phyloP scores from a whole-genome alignment of 1,140 invertebrate species.

The Pseudomyrmex pallidus region DNA sequence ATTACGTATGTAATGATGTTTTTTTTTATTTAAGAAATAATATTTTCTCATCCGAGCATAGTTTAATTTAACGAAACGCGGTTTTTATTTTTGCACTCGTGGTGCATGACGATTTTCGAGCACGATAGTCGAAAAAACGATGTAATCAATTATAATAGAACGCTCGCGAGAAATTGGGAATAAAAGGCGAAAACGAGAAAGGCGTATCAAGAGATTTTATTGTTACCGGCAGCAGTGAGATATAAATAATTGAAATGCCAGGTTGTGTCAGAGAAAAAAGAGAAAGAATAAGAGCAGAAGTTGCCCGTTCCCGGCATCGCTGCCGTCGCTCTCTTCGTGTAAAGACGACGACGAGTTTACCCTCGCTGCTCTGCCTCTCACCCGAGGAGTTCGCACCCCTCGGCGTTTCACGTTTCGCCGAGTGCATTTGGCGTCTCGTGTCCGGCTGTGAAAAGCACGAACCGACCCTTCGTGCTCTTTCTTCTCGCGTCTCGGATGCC shows the following conservation, averaged over 20 bases:
- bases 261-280: slow-evolving; percentile 12
- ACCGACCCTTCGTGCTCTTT: slow-evolving; percentile 37
- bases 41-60: too few species aligned
- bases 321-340: slow-evolving; percentile 1
- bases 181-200: slow-evolving; percentile 26
- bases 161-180: neutral
- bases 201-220: slow-evolving; percentile 28
- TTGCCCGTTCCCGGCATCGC: neutral
- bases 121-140: neutral
- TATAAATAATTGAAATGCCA: slow-evolving; percentile 62
- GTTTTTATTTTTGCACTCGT: neutral
- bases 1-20: too few species aligned
- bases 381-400: slow-evolving; percentile 3
- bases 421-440: slow-evolving; percentile 62
- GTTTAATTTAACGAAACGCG: too few species aligned
- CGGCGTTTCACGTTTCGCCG: slow-evolving; percentile 58
- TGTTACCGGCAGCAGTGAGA: slow-evolving; percentile 30
- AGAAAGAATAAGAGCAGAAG: slow-evolving; percentile 23
- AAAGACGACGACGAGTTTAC: neutral
- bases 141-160: neutral
- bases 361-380: too few species aligned
- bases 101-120: neutral
- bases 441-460: slow-evolving; percentile 60
- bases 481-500: slow-evolving; percentile 23
- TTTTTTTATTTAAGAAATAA: too few species aligned